Evolutionary conservation across 2,888 invertebrate species (phyloP), one percentile per base, ranked within the genome.

Genomic region (Suillia variegata): DNA sequence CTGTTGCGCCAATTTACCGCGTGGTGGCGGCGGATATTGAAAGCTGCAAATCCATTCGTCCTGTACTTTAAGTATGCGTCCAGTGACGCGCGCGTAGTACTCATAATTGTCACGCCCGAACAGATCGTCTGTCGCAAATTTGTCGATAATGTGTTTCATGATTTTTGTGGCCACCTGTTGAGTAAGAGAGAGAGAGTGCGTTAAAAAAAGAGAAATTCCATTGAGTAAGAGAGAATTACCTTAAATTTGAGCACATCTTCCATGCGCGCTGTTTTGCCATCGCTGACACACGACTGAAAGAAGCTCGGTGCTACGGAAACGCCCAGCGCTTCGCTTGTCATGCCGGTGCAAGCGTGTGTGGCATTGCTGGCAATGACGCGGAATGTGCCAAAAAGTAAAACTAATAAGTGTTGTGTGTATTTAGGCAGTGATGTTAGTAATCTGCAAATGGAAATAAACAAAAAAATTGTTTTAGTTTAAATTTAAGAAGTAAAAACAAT

Each of bases 21-120:
- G 78, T 47, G 87, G 88, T 67, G 88, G 88, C 54, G 93, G 92
- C 50, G 94, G 94, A 83, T 94, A 93, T 66, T 93, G 88, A 83
- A 96, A 96, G 70, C 94, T 94, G 83, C 95, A 95, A 74, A 95
- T 94, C 94, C 96, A 96, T 83, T 96, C 94, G 81, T 96, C 94
- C 83, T 93, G 93, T 54, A 96, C 94, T 74, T 94, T 90, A 66
- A 96, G 85, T 67, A 96, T 94, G 57, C 96, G 87, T 1, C 96
- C 96, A 18, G 96, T 96, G 59, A 96, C 96, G 38, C 95, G 87
- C 22, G 96, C 96, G 83, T 97, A 97, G 82, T 93, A 97, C 83
- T 96, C 96, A 81, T 97, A 97, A 83, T 95, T 95, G 63, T 92
- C 92, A 53, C 93, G 88, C 1, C 98, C 98, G 82, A 98, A 98